Base-by-base conservation (phyloP, 1,140 invertebrate species). In the Solenopsis invicta region DNA sequence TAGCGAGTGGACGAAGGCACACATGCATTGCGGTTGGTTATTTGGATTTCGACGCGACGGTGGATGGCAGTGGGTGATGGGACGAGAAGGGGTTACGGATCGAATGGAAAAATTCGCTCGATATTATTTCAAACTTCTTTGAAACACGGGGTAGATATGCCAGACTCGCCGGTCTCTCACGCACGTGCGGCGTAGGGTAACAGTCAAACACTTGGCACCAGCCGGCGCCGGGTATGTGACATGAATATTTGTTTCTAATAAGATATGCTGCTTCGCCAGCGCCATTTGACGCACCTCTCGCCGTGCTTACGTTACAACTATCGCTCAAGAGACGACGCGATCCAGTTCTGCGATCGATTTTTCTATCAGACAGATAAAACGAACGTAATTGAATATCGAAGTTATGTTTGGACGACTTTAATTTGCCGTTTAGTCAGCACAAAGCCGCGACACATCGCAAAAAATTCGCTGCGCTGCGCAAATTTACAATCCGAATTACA, bases 221-320 rank as follows among this genome's bases (percentile, higher is more conserved):
- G 93, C 95, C 93, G 95, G 94, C 89, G 92, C 94, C 94, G 81
- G 92, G 92, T 95, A 95, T 95, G 95, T 95, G 95, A 95, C 94
- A 95, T 95, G 95, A 95, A 95, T 95, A 95, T 95, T 95, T 94
- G 95, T 94, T 95, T 95, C 94, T 95, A 95, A 95, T 95, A 95
- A 95, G 93, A 95, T 95, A 95, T 93, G 94, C 93, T 91, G 92
- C 92, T 91, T 91, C 86, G 92, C 89, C 86, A 89, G 71, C 87
- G 90, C 92, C 91, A 94, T 94, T 95, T 94, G 93, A 94, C 93
- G 92, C 89, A 88, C 77, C 71, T 88, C 81, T 50, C 54, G 50
- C 66, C 12, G 21, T 56, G 86, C 88, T 90, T 72, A 69, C 72
- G 64, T 86, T 88, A 77, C 64, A 82, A 64, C 59, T 82, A 82